Conservation (phyloP, 2,888 invertebrate species). For the Plagodis pulveraria region DNA sequence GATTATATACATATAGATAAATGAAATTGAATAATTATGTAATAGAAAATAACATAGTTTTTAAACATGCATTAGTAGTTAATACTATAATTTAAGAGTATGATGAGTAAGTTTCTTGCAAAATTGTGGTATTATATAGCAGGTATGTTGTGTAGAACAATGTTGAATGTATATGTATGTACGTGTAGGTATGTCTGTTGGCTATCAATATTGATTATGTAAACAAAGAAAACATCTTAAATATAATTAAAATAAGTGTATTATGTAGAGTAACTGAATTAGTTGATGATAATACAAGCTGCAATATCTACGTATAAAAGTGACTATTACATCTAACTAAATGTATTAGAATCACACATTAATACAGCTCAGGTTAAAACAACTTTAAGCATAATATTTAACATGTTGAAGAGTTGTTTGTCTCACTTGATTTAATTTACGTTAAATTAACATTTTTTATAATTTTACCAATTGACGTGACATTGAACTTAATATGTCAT, state of each 20-base stretch:
- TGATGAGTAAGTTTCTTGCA: constrained; percentile 29
- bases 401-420: too few species aligned
- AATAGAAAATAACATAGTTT: constrained; percentile 24
- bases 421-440: too few species aligned
- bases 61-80: constrained; percentile 37
- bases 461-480: too few species aligned
- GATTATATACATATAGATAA: constrained; percentile 44
- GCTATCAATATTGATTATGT: constrained; percentile 35
- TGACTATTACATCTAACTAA: constrained; percentile 55
- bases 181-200: constrained; percentile 17
- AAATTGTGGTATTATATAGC: constrained; percentile 25
- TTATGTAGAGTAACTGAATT: constrained; percentile 75
- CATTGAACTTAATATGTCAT: too few species aligned
- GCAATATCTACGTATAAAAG: constrained; percentile 73
- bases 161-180: constrained; percentile 35
- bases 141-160: constrained; percentile 41
- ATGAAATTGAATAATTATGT: constrained; percentile 15
- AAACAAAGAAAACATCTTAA: constrained; percentile 81
- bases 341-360: constrained; percentile 71
- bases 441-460: too few species aligned
- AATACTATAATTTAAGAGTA: constrained; percentile 31
- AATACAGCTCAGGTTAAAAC: constrained; percentile 60
- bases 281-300: constrained; percentile 79
- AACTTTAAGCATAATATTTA: constrained; percentile 43
- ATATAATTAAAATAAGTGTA: constrained; percentile 61